These are phyloP conservation scores for Drosophila demipolita DNA, from an alignment of 2,888 invertebrate species.

Conservation along the genomic window DNA sequence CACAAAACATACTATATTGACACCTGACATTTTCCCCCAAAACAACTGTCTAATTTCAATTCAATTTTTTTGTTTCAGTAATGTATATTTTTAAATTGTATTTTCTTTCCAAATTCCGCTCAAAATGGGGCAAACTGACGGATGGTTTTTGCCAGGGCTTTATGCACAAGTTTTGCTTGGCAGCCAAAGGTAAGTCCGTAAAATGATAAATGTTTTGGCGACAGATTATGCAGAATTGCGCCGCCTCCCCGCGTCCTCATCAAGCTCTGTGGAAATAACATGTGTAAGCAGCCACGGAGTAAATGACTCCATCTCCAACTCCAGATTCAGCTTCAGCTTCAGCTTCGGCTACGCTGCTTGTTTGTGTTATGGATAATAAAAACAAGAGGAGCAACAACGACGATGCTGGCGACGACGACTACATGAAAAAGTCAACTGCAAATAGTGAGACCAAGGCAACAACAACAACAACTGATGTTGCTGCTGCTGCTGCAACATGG, in stretches of 20 bases:
- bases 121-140: slow-evolving; percentile 15
- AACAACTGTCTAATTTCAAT: neutral
- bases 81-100: slow-evolving; percentile 5
- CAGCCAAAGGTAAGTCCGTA: slow-evolving; percentile 62
- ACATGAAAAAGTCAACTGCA: slow-evolving; percentile 79
- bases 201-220: slow-evolving; percentile 64
- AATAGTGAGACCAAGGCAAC: slow-evolving; percentile 59
- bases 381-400: slow-evolving; percentile 46
- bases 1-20: slow-evolving; percentile 27
- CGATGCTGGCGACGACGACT: slow-evolving; percentile 54
- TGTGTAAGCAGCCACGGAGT: slow-evolving; percentile 60
- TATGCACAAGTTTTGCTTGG: slow-evolving; percentile 11
- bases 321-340: slow-evolving; percentile 5
- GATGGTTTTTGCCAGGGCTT: neutral
- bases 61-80: neutral
- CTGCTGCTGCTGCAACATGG: slow-evolving; percentile 25
- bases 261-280: slow-evolving; percentile 39
- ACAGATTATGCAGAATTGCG: slow-evolving; percentile 16
- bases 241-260: neutral
- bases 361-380: slow-evolving; percentile 73
- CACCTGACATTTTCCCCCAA: neutral
- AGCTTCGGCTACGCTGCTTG: slow-evolving; percentile 43
- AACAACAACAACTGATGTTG: slow-evolving; percentile 21
- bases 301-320: slow-evolving; percentile 38
- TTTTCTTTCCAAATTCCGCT: slow-evolving; percentile 7